Evolutionary conservation across 2,113 vertebrate species (phyloP).

Genomic region (Prinia subflava): DNA sequence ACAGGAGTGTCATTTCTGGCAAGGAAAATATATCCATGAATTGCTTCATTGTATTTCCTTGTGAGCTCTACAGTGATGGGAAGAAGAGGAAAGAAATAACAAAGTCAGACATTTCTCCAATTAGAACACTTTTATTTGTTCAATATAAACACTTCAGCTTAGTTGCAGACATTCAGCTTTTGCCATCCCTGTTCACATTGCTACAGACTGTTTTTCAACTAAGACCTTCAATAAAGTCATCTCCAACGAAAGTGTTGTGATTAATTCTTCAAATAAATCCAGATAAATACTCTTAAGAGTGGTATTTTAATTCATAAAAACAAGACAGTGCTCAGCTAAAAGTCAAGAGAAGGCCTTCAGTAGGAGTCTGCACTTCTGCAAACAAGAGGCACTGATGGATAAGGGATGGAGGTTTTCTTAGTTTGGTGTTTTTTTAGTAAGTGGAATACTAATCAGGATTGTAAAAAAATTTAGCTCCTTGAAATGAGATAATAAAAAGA

Average conservation of each 20-base stretch:
- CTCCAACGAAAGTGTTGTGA: background rate
- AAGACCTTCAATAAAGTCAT: background rate
- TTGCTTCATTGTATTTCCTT: constrained; percentile 95
- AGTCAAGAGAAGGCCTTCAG: background rate
- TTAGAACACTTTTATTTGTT: background rate
- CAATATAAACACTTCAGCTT: background rate
- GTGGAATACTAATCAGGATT: background rate
- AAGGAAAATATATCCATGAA: constrained; percentile 99
- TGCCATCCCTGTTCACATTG: background rate
- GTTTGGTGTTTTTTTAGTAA: background rate
- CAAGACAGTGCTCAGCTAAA: background rate
- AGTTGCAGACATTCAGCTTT: background rate
- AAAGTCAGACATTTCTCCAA: background rate
- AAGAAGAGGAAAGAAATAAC: background rate
- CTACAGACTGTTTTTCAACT: background rate
- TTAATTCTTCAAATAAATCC: background rate
- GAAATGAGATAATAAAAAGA: background rate
- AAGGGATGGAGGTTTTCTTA: background rate
- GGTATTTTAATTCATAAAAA: background rate
- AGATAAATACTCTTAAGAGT: background rate
- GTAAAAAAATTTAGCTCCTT: background rate
- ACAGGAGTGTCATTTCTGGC: constrained; percentile 95
- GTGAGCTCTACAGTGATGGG: constrained; percentile 81
- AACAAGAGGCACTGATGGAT: background rate
- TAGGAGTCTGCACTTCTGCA: background rate